Evolutionary conservation across 2,797 vertebrate species (phyloP), one percentile per base, ranked within the genome.

Genomic region (Sparus aurata): DNA sequence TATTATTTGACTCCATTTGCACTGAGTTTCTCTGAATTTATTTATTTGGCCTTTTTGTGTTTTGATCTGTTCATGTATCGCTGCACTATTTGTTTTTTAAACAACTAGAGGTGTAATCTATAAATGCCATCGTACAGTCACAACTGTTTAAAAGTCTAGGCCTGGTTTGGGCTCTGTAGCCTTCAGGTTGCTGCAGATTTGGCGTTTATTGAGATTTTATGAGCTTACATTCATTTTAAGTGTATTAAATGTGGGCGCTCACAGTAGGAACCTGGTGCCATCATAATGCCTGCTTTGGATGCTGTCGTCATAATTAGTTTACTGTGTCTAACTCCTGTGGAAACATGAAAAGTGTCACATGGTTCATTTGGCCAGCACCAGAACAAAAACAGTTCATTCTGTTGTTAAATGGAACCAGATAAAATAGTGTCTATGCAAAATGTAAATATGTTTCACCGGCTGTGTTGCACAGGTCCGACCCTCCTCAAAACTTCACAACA

Each of bases 11-110:
- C 22, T 43, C 46, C 15, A 60, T 75, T 87, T 89, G 85, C 85
- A 89, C 86, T 82, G 75, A 85, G 18, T 67, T 73, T 73, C 43
- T 70, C 78, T 73, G 7, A 38, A 38, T 38, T 38, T 88, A 81
- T 88, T 86, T 86, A 80, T 90, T 85, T 71, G 66, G 47, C 76
- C 65, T 3, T 49, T 9, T 74, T 74, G 50, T 61, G 23, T 84
- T 85, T 84, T 63, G 17, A 52, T 43, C 11, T 43, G n/a, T 77
- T 72, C 15, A 23, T 45, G 20, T 66, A 5, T 64, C 50, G 13
- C 73, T 77, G 64, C 73, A 53, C 67, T 61, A 55, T 67, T 66
- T 72, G 55, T 20, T 83, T 76, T 76, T 76, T 46, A n/a, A 60
- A 65, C 54, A 55, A 61, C 38, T 61, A 13, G 30, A 80, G 0